Conservation (phyloP, 2,888 invertebrate genomes). For the Deladenus siricidicola region DNA sequence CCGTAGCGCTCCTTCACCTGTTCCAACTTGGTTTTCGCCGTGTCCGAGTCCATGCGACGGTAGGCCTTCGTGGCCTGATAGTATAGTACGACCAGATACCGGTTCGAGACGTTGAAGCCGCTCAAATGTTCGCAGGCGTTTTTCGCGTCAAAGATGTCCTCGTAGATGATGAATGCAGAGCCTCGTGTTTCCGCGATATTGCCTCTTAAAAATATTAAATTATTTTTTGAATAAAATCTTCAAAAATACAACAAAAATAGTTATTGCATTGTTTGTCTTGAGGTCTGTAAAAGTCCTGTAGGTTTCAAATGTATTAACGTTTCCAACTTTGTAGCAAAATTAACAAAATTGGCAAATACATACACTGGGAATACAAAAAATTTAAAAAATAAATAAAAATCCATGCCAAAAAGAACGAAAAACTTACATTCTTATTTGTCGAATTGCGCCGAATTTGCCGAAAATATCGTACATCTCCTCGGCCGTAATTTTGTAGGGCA, state of each 20-base stretch:
- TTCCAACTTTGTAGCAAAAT: too few relatives aligned
- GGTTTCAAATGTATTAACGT: too few relatives aligned
- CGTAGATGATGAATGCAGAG: conserved; percentile 97
- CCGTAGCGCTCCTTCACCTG: conserved; percentile 58
- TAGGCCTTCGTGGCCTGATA: conserved; percentile 67
- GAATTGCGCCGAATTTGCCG: conserved; percentile 97
- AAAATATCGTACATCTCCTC: conserved; percentile 99
- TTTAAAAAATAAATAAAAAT: conserved; percentile 7
- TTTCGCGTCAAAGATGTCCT: conserved; percentile 99
- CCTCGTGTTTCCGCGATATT: conserved; percentile 95
- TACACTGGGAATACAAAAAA: background rate
- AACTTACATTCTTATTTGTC: conserved; percentile 96
- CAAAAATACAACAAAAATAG: background rate
- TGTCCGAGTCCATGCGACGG: conserved; percentile 57
- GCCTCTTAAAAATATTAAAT: conserved; percentile 61
- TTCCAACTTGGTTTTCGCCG: conserved; percentile 57
- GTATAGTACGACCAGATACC: conserved; percentile 95
- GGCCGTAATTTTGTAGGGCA: conserved; percentile 96
- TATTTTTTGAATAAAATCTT: background rate
- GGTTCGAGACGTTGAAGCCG: conserved; percentile 87
- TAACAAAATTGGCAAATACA: too few relatives aligned
- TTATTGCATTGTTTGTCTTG: background rate
- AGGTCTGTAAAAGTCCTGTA: background rate
- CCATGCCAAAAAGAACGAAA: conserved; percentile 1
- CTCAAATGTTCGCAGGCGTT: conserved; percentile 98